Evolutionary conservation across 2,888 invertebrate genomes (phyloP).

Genomic region (Pocota personata): DNA sequence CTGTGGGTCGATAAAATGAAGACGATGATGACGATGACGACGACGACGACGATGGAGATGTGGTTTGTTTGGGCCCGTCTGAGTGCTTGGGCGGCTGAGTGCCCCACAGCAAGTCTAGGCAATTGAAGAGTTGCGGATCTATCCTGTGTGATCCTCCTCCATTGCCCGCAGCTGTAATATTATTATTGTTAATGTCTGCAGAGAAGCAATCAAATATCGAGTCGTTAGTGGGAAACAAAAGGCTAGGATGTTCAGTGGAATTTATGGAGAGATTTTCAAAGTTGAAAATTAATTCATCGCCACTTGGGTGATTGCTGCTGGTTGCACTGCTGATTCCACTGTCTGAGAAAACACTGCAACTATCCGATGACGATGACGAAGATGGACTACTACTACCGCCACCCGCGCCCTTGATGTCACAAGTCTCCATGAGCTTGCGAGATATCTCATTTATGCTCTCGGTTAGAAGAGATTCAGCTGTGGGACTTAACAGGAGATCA

Average conservation of each 20-base stretch:
- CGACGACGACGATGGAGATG: constrained; percentile 14
- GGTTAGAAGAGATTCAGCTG: constrained; percentile 80
- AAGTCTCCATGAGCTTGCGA: constrained; percentile 82
- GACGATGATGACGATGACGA: constrained; percentile 47
- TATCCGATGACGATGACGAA: constrained; percentile 70
- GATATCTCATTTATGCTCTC: constrained; percentile 83
- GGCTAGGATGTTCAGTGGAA: constrained; percentile 38
- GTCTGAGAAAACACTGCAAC: constrained; percentile 77
- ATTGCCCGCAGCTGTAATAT: constrained; percentile 52
- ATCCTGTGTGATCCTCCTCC: constrained; percentile 63
- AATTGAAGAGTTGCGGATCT: constrained; percentile 67
- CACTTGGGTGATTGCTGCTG: constrained; percentile 60
- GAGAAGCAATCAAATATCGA: constrained; percentile 67
- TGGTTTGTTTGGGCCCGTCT: constrained; percentile 23
- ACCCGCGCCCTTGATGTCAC: constrained; percentile 77
- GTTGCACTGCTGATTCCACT: constrained; percentile 76
- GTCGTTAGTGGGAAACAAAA: constrained; percentile 58
- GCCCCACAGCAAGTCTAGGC: constrained; percentile 65
- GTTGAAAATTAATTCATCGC: constrained; percentile 81
- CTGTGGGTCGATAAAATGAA: constrained; percentile 61
- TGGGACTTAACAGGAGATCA: constrained; percentile 74
- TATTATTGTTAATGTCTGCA: constrained; percentile 66
- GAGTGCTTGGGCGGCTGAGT: constrained; percentile 33
- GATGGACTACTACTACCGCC: constrained; percentile 28
- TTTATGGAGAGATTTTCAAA: constrained; percentile 79